Percentiles rank a stretch among this genome's conserved stretches.
Evolutionary conservation across 2,113 vertebrate genomes (phyloP).

Genomic region (zebrafish (Danio rerio)): GRCz12tu NC_133189.1:40895501-40896000

Average conservation of each 20-base stretch:
- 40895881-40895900: background rate
- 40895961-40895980: too few species aligned
- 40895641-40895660: constrained; percentile 19
- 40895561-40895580: constrained; percentile 72
- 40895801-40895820: background rate
- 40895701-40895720: background rate
- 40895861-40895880: background rate
- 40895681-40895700: background rate
- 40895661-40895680: constrained; percentile 24
- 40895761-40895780: background rate
- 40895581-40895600: constrained; percentile 36
- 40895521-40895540: constrained; percentile 78
- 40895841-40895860: background rate
- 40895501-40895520: constrained; percentile 73
- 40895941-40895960: too few species aligned
- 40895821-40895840: background rate
- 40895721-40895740: background rate
- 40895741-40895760: background rate
- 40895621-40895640: background rate
- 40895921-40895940: too few species aligned
- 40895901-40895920: too few species aligned
- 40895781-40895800: background rate
- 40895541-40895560: constrained; percentile 80
- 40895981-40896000: too few species aligned
- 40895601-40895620: background rate